Evolutionary conservation across 1,140 invertebrate species (phyloP).

Genomic region (Steinernema khuongi): DNA sequence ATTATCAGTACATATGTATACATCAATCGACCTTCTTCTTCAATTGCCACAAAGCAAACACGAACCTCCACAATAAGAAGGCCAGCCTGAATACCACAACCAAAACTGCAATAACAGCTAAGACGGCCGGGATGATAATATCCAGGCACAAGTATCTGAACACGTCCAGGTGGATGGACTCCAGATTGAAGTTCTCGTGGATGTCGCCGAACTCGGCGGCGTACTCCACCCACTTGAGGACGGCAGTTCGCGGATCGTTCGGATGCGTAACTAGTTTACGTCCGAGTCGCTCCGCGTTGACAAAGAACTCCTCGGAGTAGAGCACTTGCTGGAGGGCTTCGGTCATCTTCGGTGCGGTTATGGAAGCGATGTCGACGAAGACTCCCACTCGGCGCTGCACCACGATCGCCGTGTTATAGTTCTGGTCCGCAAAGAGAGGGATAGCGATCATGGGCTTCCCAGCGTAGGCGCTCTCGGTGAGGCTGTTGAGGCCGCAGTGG

Average conservation of each 20-base stretch:
- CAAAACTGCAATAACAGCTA: not conserved
- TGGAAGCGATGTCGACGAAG: not conserved
- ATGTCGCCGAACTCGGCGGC: not conserved
- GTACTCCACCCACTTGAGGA: not conserved
- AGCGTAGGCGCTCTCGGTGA: conserved; percentile 39
- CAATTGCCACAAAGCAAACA: no score
- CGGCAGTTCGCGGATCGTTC: not conserved
- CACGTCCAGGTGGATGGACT: not conserved
- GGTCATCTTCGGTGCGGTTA: not conserved
- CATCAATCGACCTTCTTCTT: no score
- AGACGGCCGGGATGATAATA: not conserved
- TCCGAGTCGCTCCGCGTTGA: not conserved
- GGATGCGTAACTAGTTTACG: not conserved
- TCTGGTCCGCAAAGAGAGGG: conserved; percentile 54
- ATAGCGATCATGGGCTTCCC: conserved; percentile 49
- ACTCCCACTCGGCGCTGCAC: not conserved
- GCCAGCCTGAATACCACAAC: not conserved
- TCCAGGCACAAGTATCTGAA: not conserved
- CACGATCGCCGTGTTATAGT: conserved; percentile 28
- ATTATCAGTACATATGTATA: no score
- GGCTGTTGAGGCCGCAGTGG: conserved; percentile 49
- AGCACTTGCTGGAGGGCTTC: not conserved
- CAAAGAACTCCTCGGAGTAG: not conserved
- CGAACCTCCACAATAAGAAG: no score
- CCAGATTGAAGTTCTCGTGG: not conserved